Evolutionary conservation across 2,888 invertebrate species (phyloP).

Genomic region (Agriopis aurantiaria): DNA sequence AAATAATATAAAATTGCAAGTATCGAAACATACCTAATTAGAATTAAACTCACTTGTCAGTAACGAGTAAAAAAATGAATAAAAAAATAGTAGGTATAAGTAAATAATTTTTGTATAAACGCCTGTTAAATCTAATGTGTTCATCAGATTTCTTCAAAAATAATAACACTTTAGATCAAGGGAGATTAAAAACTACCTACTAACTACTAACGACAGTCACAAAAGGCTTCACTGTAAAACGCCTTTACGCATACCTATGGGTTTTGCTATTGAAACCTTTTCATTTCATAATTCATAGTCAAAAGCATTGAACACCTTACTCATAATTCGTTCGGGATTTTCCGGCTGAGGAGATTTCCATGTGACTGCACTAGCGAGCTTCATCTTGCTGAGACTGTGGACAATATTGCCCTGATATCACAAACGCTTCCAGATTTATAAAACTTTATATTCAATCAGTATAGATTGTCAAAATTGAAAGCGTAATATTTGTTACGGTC

Average conservation of each 20-base stretch:
- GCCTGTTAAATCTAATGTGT: too few species aligned
- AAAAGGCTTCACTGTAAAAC: too few species aligned
- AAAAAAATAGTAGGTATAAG: too few species aligned
- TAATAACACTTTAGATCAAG: too few species aligned
- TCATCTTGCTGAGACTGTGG: conserved; percentile 14
- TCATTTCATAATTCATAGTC: conserved; percentile 16
- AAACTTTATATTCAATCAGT: background rate
- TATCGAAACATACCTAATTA: too few species aligned
- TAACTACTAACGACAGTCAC: too few species aligned
- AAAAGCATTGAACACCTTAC: conserved; percentile 24
- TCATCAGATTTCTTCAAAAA: too few species aligned
- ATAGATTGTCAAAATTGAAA: background rate
- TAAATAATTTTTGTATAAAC: too few species aligned
- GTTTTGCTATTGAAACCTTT: conserved; percentile 7
- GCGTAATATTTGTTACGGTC: background rate
- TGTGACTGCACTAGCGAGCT: conserved; percentile 25
- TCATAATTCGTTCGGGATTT: conserved; percentile 29
- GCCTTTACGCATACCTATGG: background rate
- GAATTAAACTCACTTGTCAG: too few species aligned
- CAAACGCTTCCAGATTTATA: conserved; percentile 16
- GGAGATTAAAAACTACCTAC: too few species aligned
- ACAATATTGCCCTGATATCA: conserved; percentile 22
- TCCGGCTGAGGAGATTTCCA: conserved; percentile 28
- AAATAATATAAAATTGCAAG: too few species aligned
- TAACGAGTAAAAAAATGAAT: too few species aligned